Evolutionary conservation across 2,888 invertebrate genomes (phyloP).

Genomic region (Chymomyza amoena): DNA sequence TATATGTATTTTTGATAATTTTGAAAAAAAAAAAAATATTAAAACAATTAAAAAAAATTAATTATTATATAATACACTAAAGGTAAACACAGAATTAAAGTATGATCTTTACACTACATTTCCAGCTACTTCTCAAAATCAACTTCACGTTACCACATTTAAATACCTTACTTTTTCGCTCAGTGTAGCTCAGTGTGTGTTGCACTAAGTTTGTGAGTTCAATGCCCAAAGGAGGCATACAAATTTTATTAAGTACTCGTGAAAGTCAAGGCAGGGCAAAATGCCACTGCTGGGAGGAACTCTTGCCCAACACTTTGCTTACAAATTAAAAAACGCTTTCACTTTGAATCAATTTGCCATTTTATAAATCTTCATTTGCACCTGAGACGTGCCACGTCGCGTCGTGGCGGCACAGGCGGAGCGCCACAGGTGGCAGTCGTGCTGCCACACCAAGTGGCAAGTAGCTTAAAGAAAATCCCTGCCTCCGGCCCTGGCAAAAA

Average conservation of each 20-base stretch:
- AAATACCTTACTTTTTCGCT: not conserved
- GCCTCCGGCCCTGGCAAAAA: slow-evolving; percentile 23
- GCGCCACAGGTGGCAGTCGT: slow-evolving; percentile 56
- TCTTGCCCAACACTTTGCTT: not conserved
- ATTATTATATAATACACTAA: no score
- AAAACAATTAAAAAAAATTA: no score
- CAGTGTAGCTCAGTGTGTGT: not conserved
- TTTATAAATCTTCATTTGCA: slow-evolving; percentile 75
- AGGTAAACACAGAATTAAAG: no score
- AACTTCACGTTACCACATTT: no score
- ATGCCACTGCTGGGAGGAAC: not conserved
- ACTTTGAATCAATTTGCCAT: slow-evolving; percentile 71
- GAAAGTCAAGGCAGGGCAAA: slow-evolving; percentile 40
- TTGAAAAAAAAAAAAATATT: no score
- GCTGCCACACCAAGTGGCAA: slow-evolving; percentile 4
- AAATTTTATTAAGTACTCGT: slow-evolving; percentile 68
- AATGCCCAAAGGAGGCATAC: slow-evolving; percentile 70
- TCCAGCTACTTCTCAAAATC: no score
- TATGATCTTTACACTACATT: no score
- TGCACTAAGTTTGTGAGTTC: not conserved
- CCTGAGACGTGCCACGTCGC: slow-evolving; percentile 57
- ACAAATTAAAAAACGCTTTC: slow-evolving; percentile 64
- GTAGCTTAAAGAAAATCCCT: not conserved
- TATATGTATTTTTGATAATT: no score
- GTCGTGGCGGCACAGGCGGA: slow-evolving; percentile 12